Base-by-base conservation (phyloP, 2,113 vertebrate species). In the Myxocyprinus asiaticus region DNA sequence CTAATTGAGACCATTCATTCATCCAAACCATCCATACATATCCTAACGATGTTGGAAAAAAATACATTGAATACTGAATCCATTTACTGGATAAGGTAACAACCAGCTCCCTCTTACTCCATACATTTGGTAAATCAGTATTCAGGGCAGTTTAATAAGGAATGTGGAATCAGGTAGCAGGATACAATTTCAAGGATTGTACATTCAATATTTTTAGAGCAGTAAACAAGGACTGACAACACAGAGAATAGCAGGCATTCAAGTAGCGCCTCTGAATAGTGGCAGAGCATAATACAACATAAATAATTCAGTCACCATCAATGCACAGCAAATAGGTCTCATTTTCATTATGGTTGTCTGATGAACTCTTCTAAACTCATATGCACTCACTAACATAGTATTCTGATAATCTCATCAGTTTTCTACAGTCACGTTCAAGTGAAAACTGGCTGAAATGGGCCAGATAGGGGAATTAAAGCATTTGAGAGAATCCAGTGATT, bases 181-280 rank as follows among this genome's bases (percentile, higher is more conserved):
- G 66, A 69, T 68, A 79, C 44, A 72, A 69, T 47, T 84, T 74
- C 71, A 70, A 43, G 51, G 84, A 87, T 82, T 83, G 58, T 88
- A 91, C 89, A 91, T 90, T 91, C 91, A 88, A 45, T 22, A 78
- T 64, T 80, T 48, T 33, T 77, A 81, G 44, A 69, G 66, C 55
- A 82, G 3, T 7, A 79, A 67, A 33, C 5, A 45, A 68, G 80
- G 75, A 79, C 76, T 81, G 71, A 71, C 45, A 14, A 61, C 6
- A 61, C 56, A 59, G 14, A 14, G 58, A 17, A 58, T 0, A 43
- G 12, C 48, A 72, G 69, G 7, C 44, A 17, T 56, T 65, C 73
- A 9, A 59, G 44, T 15, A 78, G 44, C 14, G 14, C 77, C 22
- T 78, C 5, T 42, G 4, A 68, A 68, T 4, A 11, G 9, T 7